Evolutionary conservation across 2,888 invertebrate species (phyloP).

Genomic region (Heliconius erato): DNA sequence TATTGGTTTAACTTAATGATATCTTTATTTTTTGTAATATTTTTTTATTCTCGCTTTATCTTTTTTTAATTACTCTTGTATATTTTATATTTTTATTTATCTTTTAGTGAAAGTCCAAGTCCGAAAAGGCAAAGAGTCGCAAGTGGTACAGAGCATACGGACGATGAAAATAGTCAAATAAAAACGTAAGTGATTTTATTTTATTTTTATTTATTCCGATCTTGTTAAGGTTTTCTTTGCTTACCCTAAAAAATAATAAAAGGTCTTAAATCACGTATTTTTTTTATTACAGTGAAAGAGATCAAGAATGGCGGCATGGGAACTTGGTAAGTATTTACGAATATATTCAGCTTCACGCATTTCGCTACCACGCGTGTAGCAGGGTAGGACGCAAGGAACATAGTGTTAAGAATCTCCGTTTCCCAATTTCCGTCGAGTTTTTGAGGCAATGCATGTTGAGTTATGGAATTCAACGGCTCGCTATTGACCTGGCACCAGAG

Average conservation of each 20-base stretch:
- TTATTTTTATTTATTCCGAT: background rate
- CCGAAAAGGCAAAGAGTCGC: conserved; percentile 71
- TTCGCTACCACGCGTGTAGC: too few species aligned
- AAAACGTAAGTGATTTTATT: conserved; percentile 61
- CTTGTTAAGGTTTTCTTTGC: background rate
- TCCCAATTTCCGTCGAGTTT: too few species aligned
- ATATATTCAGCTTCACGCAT: too few species aligned
- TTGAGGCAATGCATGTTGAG: too few species aligned
- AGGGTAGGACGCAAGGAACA: background rate
- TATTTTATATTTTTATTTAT: background rate
- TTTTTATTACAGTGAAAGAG: conserved; percentile 67
- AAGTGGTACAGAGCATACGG: conserved; percentile 72
- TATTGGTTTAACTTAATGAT: too few species aligned
- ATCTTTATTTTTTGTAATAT: too few species aligned
- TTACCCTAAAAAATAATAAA: background rate
- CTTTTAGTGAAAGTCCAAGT: conserved; percentile 73
- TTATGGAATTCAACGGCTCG: too few species aligned
- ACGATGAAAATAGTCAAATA: conserved; percentile 67
- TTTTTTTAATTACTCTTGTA: background rate
- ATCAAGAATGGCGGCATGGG: conserved; percentile 78
- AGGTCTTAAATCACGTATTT: background rate
- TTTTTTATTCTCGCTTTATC: background rate
- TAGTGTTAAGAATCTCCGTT: too few species aligned
- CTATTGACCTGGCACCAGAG: too few species aligned
- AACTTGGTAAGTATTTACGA: conserved; percentile 69